phyloP scores from a whole-genome alignment of 2,113 vertebrate species.

The Eleginops maclovinus region DNA sequence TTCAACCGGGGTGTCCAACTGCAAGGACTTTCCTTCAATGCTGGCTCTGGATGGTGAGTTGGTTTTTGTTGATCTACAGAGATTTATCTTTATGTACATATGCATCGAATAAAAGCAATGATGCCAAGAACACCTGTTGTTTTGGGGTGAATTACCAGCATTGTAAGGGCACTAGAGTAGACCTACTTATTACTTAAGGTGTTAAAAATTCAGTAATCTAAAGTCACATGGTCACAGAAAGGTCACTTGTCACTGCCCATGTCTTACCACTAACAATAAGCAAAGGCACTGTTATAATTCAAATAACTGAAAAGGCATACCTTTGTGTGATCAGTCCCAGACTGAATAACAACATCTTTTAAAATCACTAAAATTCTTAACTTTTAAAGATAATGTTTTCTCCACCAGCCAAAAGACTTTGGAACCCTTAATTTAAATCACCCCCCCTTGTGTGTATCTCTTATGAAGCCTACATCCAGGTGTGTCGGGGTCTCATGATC shows the following conservation, averaged over 20 bases:
- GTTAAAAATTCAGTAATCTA: slow-evolving; percentile 39
- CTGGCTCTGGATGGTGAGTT: slow-evolving; percentile 92
- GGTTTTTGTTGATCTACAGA: neutral
- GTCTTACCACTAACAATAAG: neutral
- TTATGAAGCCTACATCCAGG: slow-evolving; percentile 92
- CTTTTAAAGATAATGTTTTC: neutral
- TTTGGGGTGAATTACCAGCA: slow-evolving; percentile 38
- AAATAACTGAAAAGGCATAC: neutral
- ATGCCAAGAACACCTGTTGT: slow-evolving; percentile 18
- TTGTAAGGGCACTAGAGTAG: slow-evolving; percentile 30
- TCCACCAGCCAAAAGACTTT: neutral
- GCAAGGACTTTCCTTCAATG: slow-evolving; percentile 96
- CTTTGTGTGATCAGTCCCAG: neutral
- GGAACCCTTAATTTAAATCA: neutral
- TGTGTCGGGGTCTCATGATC: slow-evolving; percentile 96
- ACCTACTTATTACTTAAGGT: no score
- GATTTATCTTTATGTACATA: neutral
- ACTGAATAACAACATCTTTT: neutral
- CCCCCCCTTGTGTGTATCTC: neutral
- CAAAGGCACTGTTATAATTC: neutral
- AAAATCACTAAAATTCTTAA: neutral
- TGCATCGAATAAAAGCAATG: neutral
- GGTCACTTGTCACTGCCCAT: slow-evolving; percentile 20
- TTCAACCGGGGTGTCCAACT: slow-evolving; percentile 95
- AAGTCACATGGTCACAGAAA: slow-evolving; percentile 41